phyloP scores from a whole-genome alignment of 2,888 invertebrate genomes.

The Caenorhabditis plicata region DNA sequence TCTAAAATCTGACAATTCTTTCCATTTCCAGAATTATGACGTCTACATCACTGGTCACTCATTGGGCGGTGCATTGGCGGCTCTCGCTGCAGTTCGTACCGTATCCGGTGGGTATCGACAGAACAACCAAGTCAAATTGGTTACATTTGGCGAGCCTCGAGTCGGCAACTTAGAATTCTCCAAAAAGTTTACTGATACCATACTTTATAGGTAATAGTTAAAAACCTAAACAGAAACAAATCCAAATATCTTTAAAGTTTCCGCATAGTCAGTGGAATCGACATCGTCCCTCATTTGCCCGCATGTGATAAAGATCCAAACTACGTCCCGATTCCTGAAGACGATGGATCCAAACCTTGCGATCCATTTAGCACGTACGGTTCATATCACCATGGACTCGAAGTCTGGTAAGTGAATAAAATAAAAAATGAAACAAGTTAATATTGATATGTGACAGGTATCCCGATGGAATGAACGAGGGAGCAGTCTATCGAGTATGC shows the following conservation, averaged over 20 bases:
- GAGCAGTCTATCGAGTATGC: slow-evolving; percentile 38
- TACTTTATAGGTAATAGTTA: slow-evolving; percentile 46
- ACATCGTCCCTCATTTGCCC: slow-evolving; percentile 61
- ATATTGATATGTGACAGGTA: slow-evolving; percentile 11
- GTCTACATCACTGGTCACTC: slow-evolving; percentile 62
- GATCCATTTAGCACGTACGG: slow-evolving; percentile 26
- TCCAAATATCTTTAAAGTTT: too few relatives aligned
- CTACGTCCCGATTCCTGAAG: slow-evolving; percentile 12
- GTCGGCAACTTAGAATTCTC: slow-evolving; percentile 55
- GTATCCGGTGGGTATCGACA: slow-evolving; percentile 28
- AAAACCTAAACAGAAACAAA: too few relatives aligned
- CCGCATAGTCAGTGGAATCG: slow-evolving; percentile 54
- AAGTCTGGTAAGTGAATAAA: slow-evolving; percentile 52
- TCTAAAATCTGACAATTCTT: background rate
- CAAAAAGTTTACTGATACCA: slow-evolving; percentile 40
- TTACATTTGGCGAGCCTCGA: slow-evolving; percentile 61
- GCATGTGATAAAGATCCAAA: slow-evolving; percentile 50
- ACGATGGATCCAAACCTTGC: slow-evolving; percentile 43
- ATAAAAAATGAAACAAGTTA: too few relatives aligned
- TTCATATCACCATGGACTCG: slow-evolving; percentile 54
- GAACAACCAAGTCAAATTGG: slow-evolving; percentile 44
- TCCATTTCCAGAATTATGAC: slow-evolving; percentile 40
- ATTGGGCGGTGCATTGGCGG: slow-evolving; percentile 52
- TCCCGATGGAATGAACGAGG: slow-evolving; percentile 40
- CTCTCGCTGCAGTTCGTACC: slow-evolving; percentile 15